Conservation (phyloP, 2,797 vertebrate species). For the Lateolabrax maculatus region DNA sequence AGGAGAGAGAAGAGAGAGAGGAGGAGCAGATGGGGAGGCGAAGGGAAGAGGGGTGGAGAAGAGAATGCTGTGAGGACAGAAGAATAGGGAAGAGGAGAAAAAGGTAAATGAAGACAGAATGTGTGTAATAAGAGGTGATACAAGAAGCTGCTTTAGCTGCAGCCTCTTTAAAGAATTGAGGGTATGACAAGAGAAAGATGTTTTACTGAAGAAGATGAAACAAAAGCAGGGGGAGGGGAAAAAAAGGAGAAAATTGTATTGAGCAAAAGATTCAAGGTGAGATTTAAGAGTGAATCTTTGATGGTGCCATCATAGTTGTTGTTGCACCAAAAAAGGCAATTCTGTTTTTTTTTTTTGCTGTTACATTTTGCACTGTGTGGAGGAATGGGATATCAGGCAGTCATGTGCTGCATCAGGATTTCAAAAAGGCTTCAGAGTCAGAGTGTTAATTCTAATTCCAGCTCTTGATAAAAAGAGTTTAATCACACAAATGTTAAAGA, state of each 20-base stretch:
- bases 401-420: conserved; percentile 13
- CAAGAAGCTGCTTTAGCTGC: conserved; percentile 9
- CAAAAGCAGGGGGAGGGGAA: neutral
- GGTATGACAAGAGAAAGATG: neutral
- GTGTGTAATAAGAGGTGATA: neutral
- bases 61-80: neutral
- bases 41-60: neutral
- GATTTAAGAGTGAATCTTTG: conserved; percentile 29
- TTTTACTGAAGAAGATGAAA: conserved; percentile 24
- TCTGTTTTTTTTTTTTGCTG: neutral
- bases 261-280: conserved; percentile 35
- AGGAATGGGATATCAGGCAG: conserved; percentile 18
- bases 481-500: conserved; percentile 52
- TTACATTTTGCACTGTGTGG: conserved; percentile 12
- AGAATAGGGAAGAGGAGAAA: neutral
- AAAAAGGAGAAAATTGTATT: conserved; percentile 13
- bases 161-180: conserved; percentile 15
- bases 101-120: conserved; percentile 18
- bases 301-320: conserved; percentile 25
- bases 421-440: conserved; percentile 37
- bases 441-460: conserved; percentile 43
- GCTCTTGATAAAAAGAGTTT: conserved; percentile 51
- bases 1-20: neutral
- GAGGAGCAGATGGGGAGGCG: neutral
- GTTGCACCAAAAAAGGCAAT: conserved; percentile 26